Evolutionary conservation across 2,888 invertebrate species (phyloP).

Genomic region (Ceriagrion tenellum): DNA sequence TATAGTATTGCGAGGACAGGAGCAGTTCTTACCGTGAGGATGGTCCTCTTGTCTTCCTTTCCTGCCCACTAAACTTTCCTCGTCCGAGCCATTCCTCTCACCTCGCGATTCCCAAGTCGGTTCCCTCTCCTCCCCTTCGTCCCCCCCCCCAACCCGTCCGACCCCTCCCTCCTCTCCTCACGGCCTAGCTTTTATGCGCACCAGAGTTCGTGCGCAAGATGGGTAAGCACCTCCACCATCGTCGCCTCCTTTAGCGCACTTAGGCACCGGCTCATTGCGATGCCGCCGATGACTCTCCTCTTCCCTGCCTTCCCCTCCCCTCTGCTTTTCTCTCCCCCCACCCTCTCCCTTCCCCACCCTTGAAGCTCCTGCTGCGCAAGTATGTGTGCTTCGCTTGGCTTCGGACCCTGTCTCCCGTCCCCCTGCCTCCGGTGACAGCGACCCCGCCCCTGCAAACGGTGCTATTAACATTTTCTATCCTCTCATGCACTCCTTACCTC

Average conservation of each 20-base stretch:
- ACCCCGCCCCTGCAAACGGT: constrained; percentile 20
- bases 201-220: constrained; percentile 63
- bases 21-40: no score
- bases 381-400: constrained; percentile 45
- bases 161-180: neutral
- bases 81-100: neutral
- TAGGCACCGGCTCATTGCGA: constrained; percentile 67
- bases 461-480: constrained; percentile 40
- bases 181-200: constrained; percentile 65
- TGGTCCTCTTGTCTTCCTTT: neutral
- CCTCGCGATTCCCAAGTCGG: neutral
- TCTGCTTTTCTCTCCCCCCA: neutral
- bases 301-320: neutral
- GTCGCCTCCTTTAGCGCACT: constrained; percentile 68
- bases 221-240: constrained; percentile 64
- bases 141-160: neutral
- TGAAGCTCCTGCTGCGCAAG: neutral
- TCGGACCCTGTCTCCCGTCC: constrained; percentile 15
- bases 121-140: neutral
- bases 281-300: constrained; percentile 60
- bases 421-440: neutral
- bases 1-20: no score
- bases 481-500: neutral
- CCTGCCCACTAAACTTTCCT: neutral
- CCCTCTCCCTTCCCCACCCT: neutral